Evolutionary conservation across 2,797 vertebrate genomes (phyloP).

Genomic region (Morus bassanus): DNA sequence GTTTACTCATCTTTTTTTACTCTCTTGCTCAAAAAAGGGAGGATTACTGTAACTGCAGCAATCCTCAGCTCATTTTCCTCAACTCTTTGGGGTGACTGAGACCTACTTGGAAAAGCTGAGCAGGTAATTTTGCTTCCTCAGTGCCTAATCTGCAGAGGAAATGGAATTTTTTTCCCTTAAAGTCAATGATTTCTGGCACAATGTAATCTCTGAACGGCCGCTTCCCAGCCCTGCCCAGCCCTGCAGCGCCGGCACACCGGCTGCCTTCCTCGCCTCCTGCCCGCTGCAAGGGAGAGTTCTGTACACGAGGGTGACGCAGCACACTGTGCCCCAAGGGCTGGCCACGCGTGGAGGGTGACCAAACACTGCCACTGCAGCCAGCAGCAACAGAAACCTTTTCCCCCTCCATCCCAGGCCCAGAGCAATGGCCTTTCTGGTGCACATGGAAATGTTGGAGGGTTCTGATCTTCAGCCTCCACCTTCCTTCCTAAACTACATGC

Average conservation of each 20-base stretch:
- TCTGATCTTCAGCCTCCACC: not conserved
- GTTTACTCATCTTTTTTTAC: not conserved
- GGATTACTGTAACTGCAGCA: not conserved
- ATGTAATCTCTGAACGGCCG: fast-evolving
- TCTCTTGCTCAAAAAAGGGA: not conserved
- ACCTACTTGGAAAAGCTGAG: not conserved
- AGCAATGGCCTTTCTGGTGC: not conserved
- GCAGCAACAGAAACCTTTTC: not conserved
- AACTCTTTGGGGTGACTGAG: not conserved
- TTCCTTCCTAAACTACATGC: not conserved
- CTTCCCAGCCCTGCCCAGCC: not conserved
- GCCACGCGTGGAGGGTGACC: fast-evolving
- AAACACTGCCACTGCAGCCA: not conserved
- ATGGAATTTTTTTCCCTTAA: not conserved
- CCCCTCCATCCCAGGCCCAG: not conserved
- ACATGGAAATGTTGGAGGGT: not conserved
- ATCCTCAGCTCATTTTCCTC: not conserved
- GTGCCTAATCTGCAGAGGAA: not conserved
- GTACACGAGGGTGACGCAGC: fast-evolving
- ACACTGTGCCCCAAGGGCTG: not conserved
- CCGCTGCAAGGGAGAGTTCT: not conserved
- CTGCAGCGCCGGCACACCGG: fast-evolving
- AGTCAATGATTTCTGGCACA: not conserved
- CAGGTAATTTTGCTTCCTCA: not conserved
- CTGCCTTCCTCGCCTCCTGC: not conserved